These are phyloP conservation scores for Solea senegalensis DNA, from an alignment of 2,113 vertebrate genomes.

Conservation along the genomic window DNA sequence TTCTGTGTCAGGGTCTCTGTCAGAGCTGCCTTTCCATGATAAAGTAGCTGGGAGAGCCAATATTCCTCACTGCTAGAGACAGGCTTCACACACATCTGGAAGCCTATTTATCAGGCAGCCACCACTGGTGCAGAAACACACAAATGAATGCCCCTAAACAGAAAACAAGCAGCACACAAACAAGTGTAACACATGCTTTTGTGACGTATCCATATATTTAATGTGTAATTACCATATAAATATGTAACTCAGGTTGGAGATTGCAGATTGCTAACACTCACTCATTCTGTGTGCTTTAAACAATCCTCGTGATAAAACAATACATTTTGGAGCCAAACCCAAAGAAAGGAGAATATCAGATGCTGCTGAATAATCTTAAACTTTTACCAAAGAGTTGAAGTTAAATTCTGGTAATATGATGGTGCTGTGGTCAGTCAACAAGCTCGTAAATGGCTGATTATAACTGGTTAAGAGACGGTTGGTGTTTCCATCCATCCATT, in stretches of 20 bases:
- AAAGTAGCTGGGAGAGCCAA: constrained; percentile 61
- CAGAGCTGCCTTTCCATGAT: constrained; percentile 69
- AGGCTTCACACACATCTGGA: constrained; percentile 74
- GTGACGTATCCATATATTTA: not conserved
- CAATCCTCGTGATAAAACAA: too few species aligned
- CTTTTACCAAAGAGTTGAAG: too few species aligned
- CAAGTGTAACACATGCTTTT: constrained; percentile 12
- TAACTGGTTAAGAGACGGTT: too few species aligned
- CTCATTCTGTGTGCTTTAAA: not conserved
- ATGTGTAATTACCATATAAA: constrained; percentile 6
- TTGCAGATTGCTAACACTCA: not conserved
- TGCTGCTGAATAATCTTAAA: too few species aligned
- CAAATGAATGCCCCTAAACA: constrained; percentile 31
- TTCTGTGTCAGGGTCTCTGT: constrained; percentile 75
- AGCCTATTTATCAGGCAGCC: constrained; percentile 68
- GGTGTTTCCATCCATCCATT: too few species aligned
- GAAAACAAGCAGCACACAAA: constrained; percentile 38
- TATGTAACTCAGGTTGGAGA: constrained; percentile 5
- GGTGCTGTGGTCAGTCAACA: too few species aligned
- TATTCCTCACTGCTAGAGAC: constrained; percentile 74
- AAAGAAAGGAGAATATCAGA: too few species aligned
- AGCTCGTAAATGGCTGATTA: too few species aligned
- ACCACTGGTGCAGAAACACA: constrained; percentile 23
- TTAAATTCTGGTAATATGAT: too few species aligned
- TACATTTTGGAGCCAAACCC: too few species aligned